Evolutionary conservation across 2,888 invertebrate species (phyloP).

Genomic region (Proisotoma minuta): DNA sequence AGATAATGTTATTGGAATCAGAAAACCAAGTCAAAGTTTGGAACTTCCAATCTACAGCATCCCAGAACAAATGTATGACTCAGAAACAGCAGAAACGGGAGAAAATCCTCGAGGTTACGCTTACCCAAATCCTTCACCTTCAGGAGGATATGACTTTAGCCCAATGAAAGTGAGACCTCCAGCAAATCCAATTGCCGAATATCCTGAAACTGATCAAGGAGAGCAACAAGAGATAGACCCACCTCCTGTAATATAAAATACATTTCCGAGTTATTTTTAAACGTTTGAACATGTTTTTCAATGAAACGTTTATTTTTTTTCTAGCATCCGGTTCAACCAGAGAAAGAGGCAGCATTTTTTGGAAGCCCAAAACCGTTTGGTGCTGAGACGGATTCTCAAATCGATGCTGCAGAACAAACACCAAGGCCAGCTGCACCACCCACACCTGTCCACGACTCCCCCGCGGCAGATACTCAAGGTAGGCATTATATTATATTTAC

Average conservation of each 20-base stretch:
- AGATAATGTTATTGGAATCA: background rate
- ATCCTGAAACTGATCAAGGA: background rate
- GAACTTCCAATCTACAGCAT: slow-evolving; percentile 15
- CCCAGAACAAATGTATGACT: background rate
- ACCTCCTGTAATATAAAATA: slow-evolving; percentile 7
- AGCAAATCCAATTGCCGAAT: slow-evolving; percentile 14
- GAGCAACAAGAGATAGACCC: background rate
- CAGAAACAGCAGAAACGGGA: slow-evolving; percentile 19
- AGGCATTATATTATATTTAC: background rate
- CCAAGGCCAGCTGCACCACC: background rate
- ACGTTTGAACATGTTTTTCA: too few relatives aligned
- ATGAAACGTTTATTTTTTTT: too few relatives aligned
- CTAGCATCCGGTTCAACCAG: background rate
- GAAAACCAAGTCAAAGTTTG: slow-evolving; percentile 20
- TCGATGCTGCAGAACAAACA: background rate
- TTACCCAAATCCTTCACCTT: slow-evolving; percentile 19
- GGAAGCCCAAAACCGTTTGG: background rate
- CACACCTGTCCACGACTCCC: slow-evolving; percentile 1
- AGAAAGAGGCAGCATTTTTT: background rate
- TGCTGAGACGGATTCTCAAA: background rate
- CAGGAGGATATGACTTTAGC: slow-evolving; percentile 11
- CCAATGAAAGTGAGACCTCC: slow-evolving; percentile 7
- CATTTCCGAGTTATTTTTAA: too few relatives aligned
- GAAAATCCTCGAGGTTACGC: slow-evolving; percentile 26
- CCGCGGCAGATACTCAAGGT: background rate